Percentiles rank a stretch among this genome's conserved stretches.
Evolutionary conservation across 2,113 vertebrate species (phyloP).

Genomic region (Mus pahari): DNA sequence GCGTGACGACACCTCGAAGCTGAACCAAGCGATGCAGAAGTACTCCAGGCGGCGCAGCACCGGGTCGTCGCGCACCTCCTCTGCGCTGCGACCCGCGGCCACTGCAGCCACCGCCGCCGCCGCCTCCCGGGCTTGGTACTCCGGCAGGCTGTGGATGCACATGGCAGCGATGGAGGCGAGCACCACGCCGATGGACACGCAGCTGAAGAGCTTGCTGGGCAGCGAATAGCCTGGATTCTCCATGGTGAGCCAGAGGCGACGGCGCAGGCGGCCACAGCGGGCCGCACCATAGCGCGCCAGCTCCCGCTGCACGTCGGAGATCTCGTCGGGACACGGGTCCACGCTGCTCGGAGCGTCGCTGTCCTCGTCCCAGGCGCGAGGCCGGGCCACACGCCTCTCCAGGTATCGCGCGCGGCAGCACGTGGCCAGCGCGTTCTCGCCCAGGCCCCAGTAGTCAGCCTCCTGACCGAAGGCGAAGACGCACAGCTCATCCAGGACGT

Average conservation of each 20-base stretch:
- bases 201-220: conserved; percentile 97
- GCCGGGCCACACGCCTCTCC: conserved; percentile 93
- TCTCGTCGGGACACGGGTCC: conserved; percentile 95
- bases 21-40: conserved; percentile 98
- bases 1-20: conserved; percentile 95
- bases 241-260: conserved; percentile 96
- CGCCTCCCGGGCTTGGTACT: conserved; percentile 93
- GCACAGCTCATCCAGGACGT: conserved; percentile 97
- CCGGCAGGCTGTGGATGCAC: conserved; percentile 98
- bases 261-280: conserved; percentile 91
- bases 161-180: conserved; percentile 95
- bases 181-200: conserved; percentile 95
- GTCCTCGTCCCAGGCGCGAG: conserved; percentile 94
- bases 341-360: conserved; percentile 97
- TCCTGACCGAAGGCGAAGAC: conserved; percentile 99
- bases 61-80: conserved; percentile 86
- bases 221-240: conserved; percentile 99
- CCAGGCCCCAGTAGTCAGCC: conserved; percentile 99
- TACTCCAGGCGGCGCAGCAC: conserved; percentile 93
- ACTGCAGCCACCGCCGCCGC: conserved; percentile 83
- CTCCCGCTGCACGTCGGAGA: conserved; percentile 95
- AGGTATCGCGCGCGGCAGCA: conserved; percentile 98
- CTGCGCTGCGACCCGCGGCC: conserved; percentile 56
- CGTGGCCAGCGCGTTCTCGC: conserved; percentile 95
- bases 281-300: conserved; percentile 92